These are phyloP conservation scores for Argynnis bischoffii DNA, from an alignment of 2,888 invertebrate genomes.

Conservation along the genomic window DNA sequence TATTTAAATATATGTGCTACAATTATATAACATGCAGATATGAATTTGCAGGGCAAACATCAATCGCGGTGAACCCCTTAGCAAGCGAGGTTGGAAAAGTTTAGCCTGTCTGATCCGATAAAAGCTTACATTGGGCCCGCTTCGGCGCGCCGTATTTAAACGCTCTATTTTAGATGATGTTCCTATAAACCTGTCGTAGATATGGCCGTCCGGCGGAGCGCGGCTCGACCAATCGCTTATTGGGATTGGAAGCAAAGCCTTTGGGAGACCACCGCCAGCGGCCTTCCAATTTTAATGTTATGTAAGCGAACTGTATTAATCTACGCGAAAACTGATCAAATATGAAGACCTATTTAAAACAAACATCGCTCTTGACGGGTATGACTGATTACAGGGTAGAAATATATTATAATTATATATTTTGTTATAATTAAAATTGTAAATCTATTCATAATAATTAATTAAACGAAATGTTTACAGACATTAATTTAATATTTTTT, in stretches of 20 bases:
- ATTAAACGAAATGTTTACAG: too few relatives aligned
- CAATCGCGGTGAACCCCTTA: constrained; percentile 19
- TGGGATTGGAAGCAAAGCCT: constrained; percentile 61
- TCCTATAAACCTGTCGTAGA: constrained; percentile 44
- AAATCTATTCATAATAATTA: too few relatives aligned
- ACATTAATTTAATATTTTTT: too few relatives aligned
- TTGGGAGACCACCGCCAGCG: constrained; percentile 47
- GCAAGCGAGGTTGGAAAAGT: constrained; percentile 31
- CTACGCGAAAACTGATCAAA: constrained; percentile 54
- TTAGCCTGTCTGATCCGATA: constrained; percentile 64
- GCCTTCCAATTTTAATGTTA: constrained; percentile 64
- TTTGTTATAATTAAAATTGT: neutral
- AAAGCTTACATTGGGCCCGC: constrained; percentile 50
- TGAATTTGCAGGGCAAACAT: constrained; percentile 4
- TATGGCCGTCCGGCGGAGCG: constrained; percentile 38
- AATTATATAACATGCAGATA: constrained; percentile 2
- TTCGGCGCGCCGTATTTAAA: constrained; percentile 56
- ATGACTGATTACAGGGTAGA: neutral
- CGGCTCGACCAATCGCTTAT: constrained; percentile 60
- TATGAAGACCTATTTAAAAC: constrained; percentile 55
- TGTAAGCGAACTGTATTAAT: constrained; percentile 62
- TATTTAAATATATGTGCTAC: constrained; percentile 3
- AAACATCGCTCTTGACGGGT: constrained; percentile 57
- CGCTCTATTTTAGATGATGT: constrained; percentile 58
- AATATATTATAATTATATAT: neutral